Base-by-base conservation (phyloP, 2,888 invertebrate genomes). In the Dendrolimus pini region DNA sequence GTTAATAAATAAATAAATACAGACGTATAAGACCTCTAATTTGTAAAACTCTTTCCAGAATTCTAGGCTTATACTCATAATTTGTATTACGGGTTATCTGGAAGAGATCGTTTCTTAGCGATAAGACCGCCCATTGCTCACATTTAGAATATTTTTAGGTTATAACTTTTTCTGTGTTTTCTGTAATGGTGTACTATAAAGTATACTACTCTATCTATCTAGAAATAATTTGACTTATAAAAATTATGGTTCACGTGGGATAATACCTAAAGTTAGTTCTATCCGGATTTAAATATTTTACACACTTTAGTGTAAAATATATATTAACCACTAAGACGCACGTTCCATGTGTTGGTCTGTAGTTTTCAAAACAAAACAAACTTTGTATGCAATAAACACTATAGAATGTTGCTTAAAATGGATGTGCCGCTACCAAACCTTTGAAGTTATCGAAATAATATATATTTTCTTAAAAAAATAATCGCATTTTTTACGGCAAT, bases 371-470 rank as follows among this genome's bases (percentile, higher is more conserved):
- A 63, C 70, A 67, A 71, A 70, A 72, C 71, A 64, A 70, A 74
- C 75, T 80, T 78, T 65, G 60, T 68, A 58, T 60, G 66, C 72
- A 71, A 79, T 77, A 82, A 82, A 76, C 80, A 76, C 71, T 70
- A 69, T 72, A 72, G 69, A 65, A 62, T 68, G 60, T 62, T 62
- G 60, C 58, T 56, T 58, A 59, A 52, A 60, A 47, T 47, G 47
- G 47, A 47, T 62, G 60, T 56, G 61, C 60, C 62, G 66, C 67
- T 67, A 66, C 67, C 62, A 69, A 66, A 63, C 56, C 60, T 62
- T 56, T 56, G 55, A 55, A 54, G 56, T 62, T 60, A 47, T 54
- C 58, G 14, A 57, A 57, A 53, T 56, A 42, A 47, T 55, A 30
- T 52, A 56, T 13, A 53, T 59, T 58, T 61, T 59, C 10, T 59